Evolutionary conservation across 2,797 vertebrate genomes (phyloP).

Genomic region (Eurystomus glaucurus): DNA sequence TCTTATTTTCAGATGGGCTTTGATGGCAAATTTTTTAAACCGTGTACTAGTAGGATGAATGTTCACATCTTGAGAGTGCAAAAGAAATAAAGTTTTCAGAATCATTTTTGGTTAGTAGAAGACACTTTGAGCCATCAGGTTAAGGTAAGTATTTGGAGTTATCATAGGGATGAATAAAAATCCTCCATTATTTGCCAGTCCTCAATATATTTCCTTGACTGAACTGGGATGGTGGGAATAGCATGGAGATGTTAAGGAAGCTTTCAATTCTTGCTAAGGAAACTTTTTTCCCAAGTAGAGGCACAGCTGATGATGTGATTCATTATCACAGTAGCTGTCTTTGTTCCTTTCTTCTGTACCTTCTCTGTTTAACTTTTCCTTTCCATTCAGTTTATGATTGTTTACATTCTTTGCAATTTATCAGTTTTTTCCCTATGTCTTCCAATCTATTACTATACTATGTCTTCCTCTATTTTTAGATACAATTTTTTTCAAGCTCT

Average conservation of each 20-base stretch:
- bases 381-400: background rate
- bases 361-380: background rate
- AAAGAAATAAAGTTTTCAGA: background rate
- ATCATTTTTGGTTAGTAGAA: background rate
- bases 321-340: background rate
- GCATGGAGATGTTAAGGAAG: background rate
- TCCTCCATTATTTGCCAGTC: fast-evolving
- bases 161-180: background rate
- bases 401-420: background rate
- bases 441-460: background rate
- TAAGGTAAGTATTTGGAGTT: background rate
- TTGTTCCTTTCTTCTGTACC: background rate
- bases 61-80: background rate
- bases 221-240: background rate
- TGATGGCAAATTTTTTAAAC: background rate
- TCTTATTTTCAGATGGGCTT: background rate
- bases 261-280: background rate
- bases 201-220: background rate
- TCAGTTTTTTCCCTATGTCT: background rate
- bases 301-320: background rate
- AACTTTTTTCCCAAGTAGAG: background rate
- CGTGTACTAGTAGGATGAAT: background rate
- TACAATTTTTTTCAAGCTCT: background rate
- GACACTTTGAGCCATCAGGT: fast-evolving
- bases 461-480: background rate